Percentiles rank a stretch among this genome's conserved stretches.
phyloP scores from a whole-genome alignment of 2,888 invertebrate species.

The Calameuta pallipes region DNA sequence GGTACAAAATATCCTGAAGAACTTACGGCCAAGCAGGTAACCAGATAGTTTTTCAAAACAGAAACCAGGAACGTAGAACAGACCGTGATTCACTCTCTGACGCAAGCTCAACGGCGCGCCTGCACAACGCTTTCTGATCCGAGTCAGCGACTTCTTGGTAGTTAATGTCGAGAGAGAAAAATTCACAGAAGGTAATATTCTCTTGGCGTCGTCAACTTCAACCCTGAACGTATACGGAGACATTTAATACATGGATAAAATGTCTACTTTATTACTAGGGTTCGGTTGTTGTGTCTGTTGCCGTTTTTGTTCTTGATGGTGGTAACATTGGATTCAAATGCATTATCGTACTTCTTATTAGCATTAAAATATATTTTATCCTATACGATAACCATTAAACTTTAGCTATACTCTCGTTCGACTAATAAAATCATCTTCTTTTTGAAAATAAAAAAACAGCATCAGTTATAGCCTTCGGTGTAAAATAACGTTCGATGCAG shows the following conservation, averaged over 20 bases:
- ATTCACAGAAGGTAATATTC: not conserved
- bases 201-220: not conserved
- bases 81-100: constrained; percentile 52
- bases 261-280: not conserved
- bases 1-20: not conserved
- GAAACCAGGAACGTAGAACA: constrained; percentile 24
- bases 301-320: not conserved
- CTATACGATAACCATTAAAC: not conserved
- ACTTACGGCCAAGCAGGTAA: not conserved
- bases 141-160: constrained; percentile 45
- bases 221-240: not conserved
- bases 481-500: not conserved
- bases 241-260: not conserved
- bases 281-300: not conserved
- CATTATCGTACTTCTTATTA: not conserved
- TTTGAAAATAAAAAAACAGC: not conserved
- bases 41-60: not conserved
- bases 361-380: not conserved
- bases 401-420: not conserved
- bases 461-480: not conserved
- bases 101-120: constrained; percentile 52
- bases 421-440: not conserved
- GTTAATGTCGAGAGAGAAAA: constrained; percentile 43
- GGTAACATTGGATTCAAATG: not conserved
- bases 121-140: constrained; percentile 44